Percentiles rank a stretch among this genome's conserved stretches.
Conservation (phyloP, 2,888 invertebrate genomes). For the Mythimna albipuncta region DNA sequence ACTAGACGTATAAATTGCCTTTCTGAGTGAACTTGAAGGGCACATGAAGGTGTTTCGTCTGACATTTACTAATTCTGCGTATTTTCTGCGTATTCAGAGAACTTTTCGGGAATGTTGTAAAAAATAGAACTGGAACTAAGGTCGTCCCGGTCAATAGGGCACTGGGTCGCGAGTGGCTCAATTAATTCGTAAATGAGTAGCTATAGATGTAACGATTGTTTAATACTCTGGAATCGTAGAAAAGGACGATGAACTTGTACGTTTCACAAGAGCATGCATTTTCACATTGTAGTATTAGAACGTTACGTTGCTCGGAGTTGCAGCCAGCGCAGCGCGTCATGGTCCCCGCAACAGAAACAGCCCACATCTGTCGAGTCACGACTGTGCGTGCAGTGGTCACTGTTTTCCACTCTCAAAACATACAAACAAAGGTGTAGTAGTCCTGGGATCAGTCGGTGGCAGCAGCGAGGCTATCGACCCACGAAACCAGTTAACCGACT, state of each 20-base stretch:
- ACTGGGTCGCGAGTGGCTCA: slow-evolving; percentile 7
- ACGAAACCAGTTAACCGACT: slow-evolving; percentile 70
- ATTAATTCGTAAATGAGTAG: background rate
- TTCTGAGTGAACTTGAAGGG: slow-evolving; percentile 57
- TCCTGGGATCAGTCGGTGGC: slow-evolving; percentile 34
- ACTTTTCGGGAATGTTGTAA: slow-evolving; percentile 46
- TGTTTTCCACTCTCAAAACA: slow-evolving; percentile 5
- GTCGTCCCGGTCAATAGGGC: slow-evolving; percentile 42
- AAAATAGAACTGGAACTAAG: slow-evolving; percentile 39
- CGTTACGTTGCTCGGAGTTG: slow-evolving; percentile 10
- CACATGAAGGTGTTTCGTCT: slow-evolving; percentile 65
- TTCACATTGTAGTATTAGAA: slow-evolving; percentile 16
- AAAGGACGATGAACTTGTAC: background rate
- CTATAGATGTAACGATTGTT: background rate
- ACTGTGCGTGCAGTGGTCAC: background rate
- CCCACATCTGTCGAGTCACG: slow-evolving; percentile 13
- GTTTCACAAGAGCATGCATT: background rate
- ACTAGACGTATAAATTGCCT: slow-evolving; percentile 37
- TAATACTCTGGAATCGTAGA: background rate
- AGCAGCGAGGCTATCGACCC: slow-evolving; percentile 71
- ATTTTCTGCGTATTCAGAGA: slow-evolving; percentile 49
- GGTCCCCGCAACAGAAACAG: slow-evolving; percentile 1
- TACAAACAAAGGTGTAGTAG: slow-evolving; percentile 1
- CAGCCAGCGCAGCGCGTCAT: background rate
- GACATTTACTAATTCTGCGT: slow-evolving; percentile 57